Percentiles rank a stretch among this genome's conserved stretches.
Conservation (phyloP, 1,140 invertebrate species). For the Stegodyphus dumicola region DNA sequence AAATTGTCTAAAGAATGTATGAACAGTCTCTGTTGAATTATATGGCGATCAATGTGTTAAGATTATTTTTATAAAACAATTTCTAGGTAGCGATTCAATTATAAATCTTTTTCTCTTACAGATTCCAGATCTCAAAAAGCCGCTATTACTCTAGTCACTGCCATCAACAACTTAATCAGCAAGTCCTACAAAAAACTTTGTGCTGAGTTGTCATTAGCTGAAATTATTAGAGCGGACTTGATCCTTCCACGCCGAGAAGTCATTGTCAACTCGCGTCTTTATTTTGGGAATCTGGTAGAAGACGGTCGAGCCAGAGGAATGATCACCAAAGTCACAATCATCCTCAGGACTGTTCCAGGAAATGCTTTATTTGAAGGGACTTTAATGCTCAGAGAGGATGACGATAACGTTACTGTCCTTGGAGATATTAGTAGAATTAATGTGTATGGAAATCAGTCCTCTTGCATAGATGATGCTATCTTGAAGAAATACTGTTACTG, state of each 20-base stretch:
- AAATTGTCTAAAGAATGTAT: no score
- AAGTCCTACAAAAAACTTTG: background rate
- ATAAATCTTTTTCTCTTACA: background rate
- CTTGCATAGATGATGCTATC: slow-evolving; percentile 79
- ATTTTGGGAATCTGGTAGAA: slow-evolving; percentile 11
- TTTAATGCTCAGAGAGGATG: slow-evolving; percentile 67
- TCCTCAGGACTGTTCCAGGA: slow-evolving; percentile 76
- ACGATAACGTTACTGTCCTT: slow-evolving; percentile 67
- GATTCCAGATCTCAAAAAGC: slow-evolving; percentile 23
- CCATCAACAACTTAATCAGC: slow-evolving; percentile 17
- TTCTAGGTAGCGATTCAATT: no score
- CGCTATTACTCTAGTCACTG: background rate
- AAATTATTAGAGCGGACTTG: slow-evolving; percentile 24
- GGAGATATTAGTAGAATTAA: slow-evolving; percentile 80
- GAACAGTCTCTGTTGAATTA: no score
- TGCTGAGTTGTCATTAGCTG: background rate
- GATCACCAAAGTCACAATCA: slow-evolving; percentile 66
- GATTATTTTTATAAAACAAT: no score
- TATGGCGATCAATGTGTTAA: no score
- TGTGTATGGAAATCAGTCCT: slow-evolving; percentile 81
- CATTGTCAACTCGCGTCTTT: slow-evolving; percentile 24
- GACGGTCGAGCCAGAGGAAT: slow-evolving; percentile 23
- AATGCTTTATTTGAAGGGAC: slow-evolving; percentile 82
- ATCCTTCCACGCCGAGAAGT: slow-evolving; percentile 8
- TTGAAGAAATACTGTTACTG: slow-evolving; percentile 75